Evolutionary conservation across 2,888 invertebrate genomes (phyloP), one percentile per base, ranked within the genome.

Genomic region (Hemistola chrysoprasaria): DNA sequence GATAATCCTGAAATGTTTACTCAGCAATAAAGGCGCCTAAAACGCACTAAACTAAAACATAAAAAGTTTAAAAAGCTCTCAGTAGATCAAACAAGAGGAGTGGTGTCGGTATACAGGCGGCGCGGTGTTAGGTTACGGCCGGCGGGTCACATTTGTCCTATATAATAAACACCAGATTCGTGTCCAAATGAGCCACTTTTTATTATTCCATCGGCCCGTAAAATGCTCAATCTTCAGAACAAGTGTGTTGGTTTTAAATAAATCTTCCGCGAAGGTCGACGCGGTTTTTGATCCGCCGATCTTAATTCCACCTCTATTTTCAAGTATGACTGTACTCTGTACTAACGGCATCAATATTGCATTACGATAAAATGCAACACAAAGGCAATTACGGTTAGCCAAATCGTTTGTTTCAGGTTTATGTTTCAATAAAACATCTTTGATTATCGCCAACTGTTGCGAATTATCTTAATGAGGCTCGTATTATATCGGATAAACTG

Each of bases 31-130:
- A 85, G 72, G 77, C 78, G 72, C 78, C 75, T 80, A 80, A 80
- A 82, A 65, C 71, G 69, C 74, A 78, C 79, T 85, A 78, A 85
- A 84, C 76, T 81, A 79, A 79, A 80, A 78, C 81, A 88, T 88
- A 85, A 88, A 87, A 87, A 85, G 77, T 81, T 85, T 84, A 87
- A 88, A 88, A 88, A 86, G 84, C 88, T 85, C 86, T 83, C 82
- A 78, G 86, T 87, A 88, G 88, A 88, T 88, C 88, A 88, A 88
- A 88, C 88, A 88, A 78, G 69, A 73, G 57, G 76, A 78, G 82
- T 74, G 71, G 78, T 78, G 79, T 79, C 75, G 73, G 75, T 71
- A 68, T 78, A 67, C 84, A 81, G 78, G 69, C 84, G 84, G 80
- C 65, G 53, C 60, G 78, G 83, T 85, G 65, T 88, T 61, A 54